These are phyloP conservation scores for Anoplius nigerrimus DNA, from an alignment of 2,888 invertebrate species.

Conservation along the genomic window DNA sequence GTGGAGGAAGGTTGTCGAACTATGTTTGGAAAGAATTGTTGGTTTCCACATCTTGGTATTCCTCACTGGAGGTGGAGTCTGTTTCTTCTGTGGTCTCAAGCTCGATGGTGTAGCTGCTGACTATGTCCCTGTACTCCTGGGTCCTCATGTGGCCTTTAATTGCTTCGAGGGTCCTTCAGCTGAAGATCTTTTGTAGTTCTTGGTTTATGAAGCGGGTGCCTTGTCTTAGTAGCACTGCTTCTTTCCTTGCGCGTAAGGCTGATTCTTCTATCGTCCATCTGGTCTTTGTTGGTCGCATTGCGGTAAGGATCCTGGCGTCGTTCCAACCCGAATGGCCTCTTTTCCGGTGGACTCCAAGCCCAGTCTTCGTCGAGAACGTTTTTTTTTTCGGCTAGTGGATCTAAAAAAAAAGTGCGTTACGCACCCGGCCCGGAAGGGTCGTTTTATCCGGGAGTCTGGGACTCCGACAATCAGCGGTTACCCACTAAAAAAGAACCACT, in stretches of 20 bases:
- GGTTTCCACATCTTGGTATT: no score
- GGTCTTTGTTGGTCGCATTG: conserved; percentile 1
- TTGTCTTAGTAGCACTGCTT: conserved; percentile 13
- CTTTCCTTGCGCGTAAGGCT: conserved; percentile 15
- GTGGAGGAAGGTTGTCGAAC: no score
- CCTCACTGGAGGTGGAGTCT: not conserved
- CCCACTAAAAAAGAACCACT: no score
- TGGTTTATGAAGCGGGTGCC: conserved; percentile 21
- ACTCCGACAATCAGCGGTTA: no score
- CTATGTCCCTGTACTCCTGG: not conserved
- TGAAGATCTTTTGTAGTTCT: not conserved
- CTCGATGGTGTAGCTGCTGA: not conserved
- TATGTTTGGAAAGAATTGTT: no score
- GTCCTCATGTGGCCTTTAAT: conserved; percentile 72
- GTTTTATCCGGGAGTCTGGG: no score
- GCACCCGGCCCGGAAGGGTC: no score
- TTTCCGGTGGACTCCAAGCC: not conserved
- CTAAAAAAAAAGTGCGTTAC: no score
- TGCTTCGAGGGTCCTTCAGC: conserved; percentile 71
- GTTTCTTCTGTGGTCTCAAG: no score
- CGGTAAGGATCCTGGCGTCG: not conserved
- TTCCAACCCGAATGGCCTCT: conserved; percentile 2
- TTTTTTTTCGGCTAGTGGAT: no score
- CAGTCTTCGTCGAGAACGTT: conserved; percentile 3
- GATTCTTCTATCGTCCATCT: conserved; percentile 21